These are phyloP conservation scores for Callyntrura sp. DNA, from an alignment of 2,888 invertebrate genomes.

Conservation along the genomic window DNA sequence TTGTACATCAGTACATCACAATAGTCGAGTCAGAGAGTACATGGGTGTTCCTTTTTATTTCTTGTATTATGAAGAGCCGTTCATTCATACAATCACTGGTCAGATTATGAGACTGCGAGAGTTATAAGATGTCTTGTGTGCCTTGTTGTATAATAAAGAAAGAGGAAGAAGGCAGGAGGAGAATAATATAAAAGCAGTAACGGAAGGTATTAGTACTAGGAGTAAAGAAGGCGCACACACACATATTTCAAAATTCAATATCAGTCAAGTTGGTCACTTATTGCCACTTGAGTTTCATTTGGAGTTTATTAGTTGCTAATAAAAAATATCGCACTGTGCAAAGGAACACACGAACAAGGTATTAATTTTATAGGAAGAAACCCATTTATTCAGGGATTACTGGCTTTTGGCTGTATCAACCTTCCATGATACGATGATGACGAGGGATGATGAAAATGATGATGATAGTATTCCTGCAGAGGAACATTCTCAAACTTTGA, in stretches of 20 bases:
- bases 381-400: background rate
- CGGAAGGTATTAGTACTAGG: too few species aligned
- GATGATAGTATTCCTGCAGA: too few species aligned
- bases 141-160: slow-evolving; percentile 3
- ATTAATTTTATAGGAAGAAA: background rate
- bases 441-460: too few species aligned
- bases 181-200: slow-evolving; percentile 4
- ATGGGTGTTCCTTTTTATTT: slow-evolving; percentile 75
- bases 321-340: slow-evolving; percentile 45
- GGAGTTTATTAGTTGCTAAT: slow-evolving; percentile 61
- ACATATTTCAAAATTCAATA: slow-evolving; percentile 51
- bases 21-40: slow-evolving; percentile 35
- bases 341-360: background rate
- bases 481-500: slow-evolving; percentile 30
- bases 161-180: slow-evolving; percentile 1
- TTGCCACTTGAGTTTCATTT: slow-evolving; percentile 59
- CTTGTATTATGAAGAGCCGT: slow-evolving; percentile 60
- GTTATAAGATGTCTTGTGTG: slow-evolving; percentile 7
- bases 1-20: slow-evolving; percentile 5
- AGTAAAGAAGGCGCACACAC: too few species aligned
- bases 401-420: background rate
- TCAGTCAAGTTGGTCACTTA: slow-evolving; percentile 42
- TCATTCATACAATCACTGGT: slow-evolving; percentile 52
- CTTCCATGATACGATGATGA: background rate
- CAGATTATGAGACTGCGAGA: slow-evolving; percentile 26